Evolutionary conservation across 2,888 invertebrate species (phyloP).

Genomic region (Eulithis testata): DNA sequence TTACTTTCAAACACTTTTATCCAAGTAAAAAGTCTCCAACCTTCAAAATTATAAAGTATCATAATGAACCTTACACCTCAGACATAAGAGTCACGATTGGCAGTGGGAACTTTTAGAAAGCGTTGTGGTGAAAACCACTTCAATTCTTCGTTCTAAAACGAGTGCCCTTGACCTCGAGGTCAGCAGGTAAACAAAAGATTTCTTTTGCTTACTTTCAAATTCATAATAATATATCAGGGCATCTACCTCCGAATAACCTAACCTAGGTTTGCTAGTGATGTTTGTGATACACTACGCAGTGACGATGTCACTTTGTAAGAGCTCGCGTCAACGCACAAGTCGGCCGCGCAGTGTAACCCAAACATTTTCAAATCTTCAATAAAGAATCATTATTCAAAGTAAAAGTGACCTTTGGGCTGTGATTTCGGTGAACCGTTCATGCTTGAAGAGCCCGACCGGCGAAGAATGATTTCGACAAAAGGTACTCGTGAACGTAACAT

Average conservation of each 20-base stretch:
- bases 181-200: slow-evolving; percentile 34
- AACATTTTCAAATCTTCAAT: too few relatives aligned
- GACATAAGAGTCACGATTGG: slow-evolving; percentile 12
- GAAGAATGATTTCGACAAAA: too few relatives aligned
- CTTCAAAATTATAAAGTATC: slow-evolving; percentile 8
- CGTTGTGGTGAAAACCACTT: slow-evolving; percentile 33
- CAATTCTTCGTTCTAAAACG: slow-evolving; percentile 30
- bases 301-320: too few relatives aligned
- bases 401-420: background rate
- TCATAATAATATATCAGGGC: background rate
- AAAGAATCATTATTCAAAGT: too few relatives aligned
- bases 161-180: slow-evolving; percentile 39
- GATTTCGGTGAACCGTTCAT: too few relatives aligned
- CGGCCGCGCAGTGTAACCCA: too few relatives aligned
- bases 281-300: too few relatives aligned
- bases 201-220: slow-evolving; percentile 30
- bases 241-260: too few relatives aligned
- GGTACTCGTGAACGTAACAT: too few relatives aligned
- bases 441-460: too few relatives aligned
- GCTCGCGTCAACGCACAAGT: too few relatives aligned
- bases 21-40: slow-evolving; percentile 7
- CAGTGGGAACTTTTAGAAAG: slow-evolving; percentile 19
- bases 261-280: too few relatives aligned
- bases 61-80: slow-evolving; percentile 10
- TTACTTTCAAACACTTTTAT: background rate